These are phyloP conservation scores for Xestia c-nigrum DNA, from an alignment of 2,888 invertebrate species.

Conservation along the genomic window DNA sequence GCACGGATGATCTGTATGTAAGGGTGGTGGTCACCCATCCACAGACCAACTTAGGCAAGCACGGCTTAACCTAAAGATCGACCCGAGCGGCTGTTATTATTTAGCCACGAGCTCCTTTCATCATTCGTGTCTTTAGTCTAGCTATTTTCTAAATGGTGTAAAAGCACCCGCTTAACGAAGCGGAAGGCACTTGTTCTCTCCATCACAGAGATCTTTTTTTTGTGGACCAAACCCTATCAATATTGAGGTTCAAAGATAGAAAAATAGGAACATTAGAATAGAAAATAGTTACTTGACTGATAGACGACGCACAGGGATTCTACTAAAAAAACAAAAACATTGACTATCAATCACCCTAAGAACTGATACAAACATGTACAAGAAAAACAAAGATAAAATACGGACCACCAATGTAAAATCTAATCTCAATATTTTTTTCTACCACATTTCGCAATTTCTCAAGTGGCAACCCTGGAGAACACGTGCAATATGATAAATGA, in stretches of 20 bases:
- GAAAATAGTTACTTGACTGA: not conserved
- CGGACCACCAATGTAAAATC: constrained; percentile 26
- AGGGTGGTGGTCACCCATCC: too few species aligned
- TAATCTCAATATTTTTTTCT: constrained; percentile 7
- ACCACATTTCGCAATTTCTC: constrained; percentile 21
- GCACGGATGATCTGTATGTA: too few species aligned
- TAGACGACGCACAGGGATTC: not conserved
- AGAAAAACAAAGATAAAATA: not conserved
- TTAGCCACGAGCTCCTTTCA: too few species aligned
- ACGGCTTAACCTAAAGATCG: too few species aligned
- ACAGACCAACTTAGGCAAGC: too few species aligned
- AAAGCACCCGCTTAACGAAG: too few species aligned
- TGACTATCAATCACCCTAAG: not conserved
- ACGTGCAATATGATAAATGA: constrained; percentile 68
- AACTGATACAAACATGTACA: not conserved
- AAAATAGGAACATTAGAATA: not conserved
- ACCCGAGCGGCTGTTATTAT: too few species aligned
- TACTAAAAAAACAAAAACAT: not conserved
- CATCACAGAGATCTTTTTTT: too few species aligned
- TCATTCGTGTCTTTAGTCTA: not conserved
- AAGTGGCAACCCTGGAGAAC: constrained; percentile 62
- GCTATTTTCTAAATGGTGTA: too few species aligned
- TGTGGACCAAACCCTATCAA: too few species aligned
- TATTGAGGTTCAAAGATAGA: too few species aligned
- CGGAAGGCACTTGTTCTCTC: too few species aligned